A percentile compares a stretch with the other conserved stretches of the same genome.
Evolutionary conservation across 1,140 invertebrate species (phyloP).

Genomic region (Euglossa dilemma): DNA sequence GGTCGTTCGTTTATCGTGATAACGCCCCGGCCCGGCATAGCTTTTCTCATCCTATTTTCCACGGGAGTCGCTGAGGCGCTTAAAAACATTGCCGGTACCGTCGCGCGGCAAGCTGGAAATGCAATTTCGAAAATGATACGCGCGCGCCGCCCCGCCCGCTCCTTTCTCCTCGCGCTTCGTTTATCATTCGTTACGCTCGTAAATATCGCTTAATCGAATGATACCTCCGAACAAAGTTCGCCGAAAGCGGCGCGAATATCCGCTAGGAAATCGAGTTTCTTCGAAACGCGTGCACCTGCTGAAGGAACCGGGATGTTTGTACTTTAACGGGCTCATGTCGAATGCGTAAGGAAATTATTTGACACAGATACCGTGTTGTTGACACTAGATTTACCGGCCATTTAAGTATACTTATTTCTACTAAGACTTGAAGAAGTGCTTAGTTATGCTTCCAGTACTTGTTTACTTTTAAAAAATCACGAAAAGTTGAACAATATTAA

Average conservation of each 20-base stretch:
- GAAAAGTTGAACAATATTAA: too few relatives aligned
- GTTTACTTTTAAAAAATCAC: too few relatives aligned
- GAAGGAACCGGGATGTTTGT: neutral
- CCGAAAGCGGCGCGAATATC: neutral
- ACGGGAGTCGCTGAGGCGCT: constrained; percentile 41
- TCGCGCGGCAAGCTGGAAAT: constrained; percentile 12
- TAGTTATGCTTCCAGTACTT: too few relatives aligned
- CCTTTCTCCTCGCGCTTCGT: constrained; percentile 5
- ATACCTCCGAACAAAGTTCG: neutral
- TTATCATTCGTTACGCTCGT: constrained; percentile 40
- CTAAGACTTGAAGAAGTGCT: too few relatives aligned
- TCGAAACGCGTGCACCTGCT: neutral
- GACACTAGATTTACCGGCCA: too few relatives aligned
- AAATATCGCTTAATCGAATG: constrained; percentile 41
- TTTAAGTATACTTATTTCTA: too few relatives aligned
- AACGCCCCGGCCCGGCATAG: constrained; percentile 38
- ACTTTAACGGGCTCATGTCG: neutral
- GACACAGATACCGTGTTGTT: too few relatives aligned
- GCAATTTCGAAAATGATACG: constrained; percentile 42
- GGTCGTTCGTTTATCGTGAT: constrained; percentile 56
- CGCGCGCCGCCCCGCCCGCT: neutral
- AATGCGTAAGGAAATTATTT: too few relatives aligned
- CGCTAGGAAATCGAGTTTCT: constrained; percentile 9
- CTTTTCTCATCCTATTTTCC: constrained; percentile 49
- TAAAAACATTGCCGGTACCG: constrained; percentile 37